phyloP scores from a whole-genome alignment of 2,113 vertebrate genomes.

The Irena cyanogastra region DNA sequence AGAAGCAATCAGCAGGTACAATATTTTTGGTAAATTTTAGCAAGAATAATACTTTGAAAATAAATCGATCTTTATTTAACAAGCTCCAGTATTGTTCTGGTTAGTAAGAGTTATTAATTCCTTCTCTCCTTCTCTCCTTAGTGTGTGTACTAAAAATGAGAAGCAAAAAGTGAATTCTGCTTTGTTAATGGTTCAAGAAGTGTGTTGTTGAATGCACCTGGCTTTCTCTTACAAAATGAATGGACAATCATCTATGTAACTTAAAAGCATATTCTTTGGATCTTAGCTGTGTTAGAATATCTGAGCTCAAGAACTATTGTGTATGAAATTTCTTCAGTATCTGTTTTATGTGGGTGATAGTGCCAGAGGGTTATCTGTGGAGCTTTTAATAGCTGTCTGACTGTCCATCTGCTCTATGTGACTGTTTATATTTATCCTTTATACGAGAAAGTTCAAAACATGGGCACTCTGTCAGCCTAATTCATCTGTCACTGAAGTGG shows the following conservation, averaged over 20 bases:
- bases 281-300: background rate
- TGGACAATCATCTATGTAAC: background rate
- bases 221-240: background rate
- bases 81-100: background rate
- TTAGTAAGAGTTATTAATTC: conserved; percentile 1
- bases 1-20: background rate
- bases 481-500: background rate
- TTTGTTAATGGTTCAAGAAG: background rate
- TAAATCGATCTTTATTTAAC: background rate
- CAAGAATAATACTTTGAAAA: background rate
- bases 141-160: background rate
- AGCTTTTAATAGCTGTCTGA: background rate
- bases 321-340: background rate
- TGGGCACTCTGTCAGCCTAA: background rate
- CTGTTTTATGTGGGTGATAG: background rate
- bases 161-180: conserved; percentile 31
- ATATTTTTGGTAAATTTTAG: background rate
- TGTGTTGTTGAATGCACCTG: background rate
- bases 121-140: no score
- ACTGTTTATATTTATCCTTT: background rate
- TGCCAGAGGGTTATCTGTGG: background rate
- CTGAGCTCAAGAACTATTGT: background rate
- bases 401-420: background rate
- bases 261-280: background rate
- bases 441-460: background rate